Evolutionary conservation across 1,140 invertebrate species (phyloP).

Genomic region (Schmidtea mediterranea): DNA sequence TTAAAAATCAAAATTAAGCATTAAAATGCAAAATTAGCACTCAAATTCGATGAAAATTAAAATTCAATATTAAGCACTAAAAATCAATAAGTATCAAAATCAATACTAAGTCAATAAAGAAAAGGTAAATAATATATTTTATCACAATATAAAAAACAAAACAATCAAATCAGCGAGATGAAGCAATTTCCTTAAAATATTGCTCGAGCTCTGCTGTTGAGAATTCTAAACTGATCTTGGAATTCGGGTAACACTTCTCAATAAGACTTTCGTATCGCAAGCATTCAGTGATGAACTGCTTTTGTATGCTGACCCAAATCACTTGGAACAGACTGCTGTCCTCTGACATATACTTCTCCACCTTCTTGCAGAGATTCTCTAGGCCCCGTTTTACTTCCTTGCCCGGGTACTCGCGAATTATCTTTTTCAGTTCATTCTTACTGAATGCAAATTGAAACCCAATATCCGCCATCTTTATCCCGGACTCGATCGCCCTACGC

Average conservation of each 20-base stretch:
- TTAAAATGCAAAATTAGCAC: too few species aligned
- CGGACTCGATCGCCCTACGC: slow-evolving; percentile 56
- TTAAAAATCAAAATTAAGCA: too few species aligned
- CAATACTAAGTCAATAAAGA: too few species aligned
- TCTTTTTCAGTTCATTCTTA: slow-evolving; percentile 75
- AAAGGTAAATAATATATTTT: too few species aligned
- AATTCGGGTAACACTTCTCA: slow-evolving; percentile 75
- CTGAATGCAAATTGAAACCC: slow-evolving; percentile 88
- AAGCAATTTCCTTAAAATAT: slow-evolving; percentile 93
- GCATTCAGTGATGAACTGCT: slow-evolving; percentile 88
- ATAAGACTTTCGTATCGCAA: slow-evolving; percentile 73
- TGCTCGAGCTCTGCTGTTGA: slow-evolving; percentile 76
- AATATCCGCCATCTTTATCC: slow-evolving; percentile 83
- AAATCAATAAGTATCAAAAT: too few species aligned
- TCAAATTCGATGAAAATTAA: too few species aligned
- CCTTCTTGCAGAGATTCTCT: slow-evolving; percentile 75
- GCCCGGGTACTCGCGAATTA: slow-evolving; percentile 75
- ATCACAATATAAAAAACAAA: not conserved
- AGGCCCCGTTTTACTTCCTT: slow-evolving; percentile 75
- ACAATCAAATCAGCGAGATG: slow-evolving; percentile 40
- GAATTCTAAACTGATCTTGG: slow-evolving; percentile 74
- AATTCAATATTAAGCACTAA: too few species aligned
- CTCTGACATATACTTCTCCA: slow-evolving; percentile 81
- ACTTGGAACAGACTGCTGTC: slow-evolving; percentile 78
- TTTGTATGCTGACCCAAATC: slow-evolving; percentile 95